These are phyloP conservation scores for Canis aureus DNA, from an alignment of 2,113 vertebrate species.

Conservation along the genomic window DNA sequence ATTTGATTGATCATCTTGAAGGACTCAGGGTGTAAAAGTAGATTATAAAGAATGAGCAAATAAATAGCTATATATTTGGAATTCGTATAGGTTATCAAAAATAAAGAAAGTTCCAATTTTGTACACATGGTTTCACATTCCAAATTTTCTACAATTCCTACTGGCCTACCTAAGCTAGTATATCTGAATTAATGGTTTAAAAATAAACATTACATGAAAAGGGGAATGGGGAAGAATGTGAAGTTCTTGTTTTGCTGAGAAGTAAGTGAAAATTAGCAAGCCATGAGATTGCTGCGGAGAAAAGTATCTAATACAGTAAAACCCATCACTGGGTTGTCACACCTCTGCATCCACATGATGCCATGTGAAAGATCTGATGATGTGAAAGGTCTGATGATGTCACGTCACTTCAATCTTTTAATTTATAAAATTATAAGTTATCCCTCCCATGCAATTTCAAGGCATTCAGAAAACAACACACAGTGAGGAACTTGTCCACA, in stretches of 20 bases:
- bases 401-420: neutral
- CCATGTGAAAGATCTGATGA: neutral
- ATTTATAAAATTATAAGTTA: neutral
- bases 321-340: rapidly evolving
- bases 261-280: neutral
- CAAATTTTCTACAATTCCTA: neutral
- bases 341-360: neutral
- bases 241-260: neutral
- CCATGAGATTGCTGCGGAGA: neutral
- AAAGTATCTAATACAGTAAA: too few species aligned
- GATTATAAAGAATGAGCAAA: neutral
- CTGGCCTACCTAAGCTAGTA: neutral
- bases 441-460: neutral
- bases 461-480: neutral
- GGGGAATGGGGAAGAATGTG: neutral
- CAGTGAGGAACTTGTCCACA: neutral
- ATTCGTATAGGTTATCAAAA: neutral
- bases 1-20: neutral
- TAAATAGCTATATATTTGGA: neutral
- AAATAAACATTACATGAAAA: neutral
- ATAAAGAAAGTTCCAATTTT: neutral
- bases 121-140: neutral
- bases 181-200: neutral
- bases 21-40: neutral
- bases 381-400: neutral